Conservation (phyloP, 2,113 vertebrate genomes). For the Catharus minimus region DNA sequence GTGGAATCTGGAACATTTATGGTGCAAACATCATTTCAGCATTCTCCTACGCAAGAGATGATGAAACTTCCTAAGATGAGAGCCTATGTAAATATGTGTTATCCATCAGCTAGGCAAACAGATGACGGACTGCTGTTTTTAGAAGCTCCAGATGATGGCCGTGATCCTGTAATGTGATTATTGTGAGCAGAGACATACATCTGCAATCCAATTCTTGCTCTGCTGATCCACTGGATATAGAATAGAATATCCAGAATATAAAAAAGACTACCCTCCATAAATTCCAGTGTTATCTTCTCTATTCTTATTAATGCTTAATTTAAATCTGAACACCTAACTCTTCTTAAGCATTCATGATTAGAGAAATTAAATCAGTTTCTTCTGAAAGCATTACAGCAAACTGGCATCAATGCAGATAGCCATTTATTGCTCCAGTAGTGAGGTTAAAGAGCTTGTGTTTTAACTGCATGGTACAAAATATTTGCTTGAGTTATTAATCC, state of each 20-base stretch:
- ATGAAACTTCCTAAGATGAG: slow-evolving; percentile 51
- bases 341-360: neutral
- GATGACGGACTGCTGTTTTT: slow-evolving; percentile 49
- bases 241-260: neutral
- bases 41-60: slow-evolving; percentile 62
- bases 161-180: neutral
- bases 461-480: slow-evolving; percentile 9
- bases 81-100: slow-evolving; percentile 48
- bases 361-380: slow-evolving; percentile 42
- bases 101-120: slow-evolving; percentile 40
- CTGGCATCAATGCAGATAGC: neutral
- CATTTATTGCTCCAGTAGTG: slow-evolving; percentile 25
- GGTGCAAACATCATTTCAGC: slow-evolving; percentile 58
- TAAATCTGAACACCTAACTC: slow-evolving; percentile 32
- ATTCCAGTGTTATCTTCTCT: slow-evolving; percentile 44
- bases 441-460: slow-evolving; percentile 40
- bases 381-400: slow-evolving; percentile 24
- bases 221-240: neutral
- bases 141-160: slow-evolving; percentile 56
- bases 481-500: slow-evolving; percentile 13
- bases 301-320: slow-evolving; percentile 64
- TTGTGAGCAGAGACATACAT: neutral
- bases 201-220: neutral
- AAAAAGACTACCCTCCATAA: slow-evolving; percentile 29
- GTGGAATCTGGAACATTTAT: slow-evolving; percentile 46